Conservation (phyloP, 1,140 invertebrate species). For the Apis laboriosa region DNA sequence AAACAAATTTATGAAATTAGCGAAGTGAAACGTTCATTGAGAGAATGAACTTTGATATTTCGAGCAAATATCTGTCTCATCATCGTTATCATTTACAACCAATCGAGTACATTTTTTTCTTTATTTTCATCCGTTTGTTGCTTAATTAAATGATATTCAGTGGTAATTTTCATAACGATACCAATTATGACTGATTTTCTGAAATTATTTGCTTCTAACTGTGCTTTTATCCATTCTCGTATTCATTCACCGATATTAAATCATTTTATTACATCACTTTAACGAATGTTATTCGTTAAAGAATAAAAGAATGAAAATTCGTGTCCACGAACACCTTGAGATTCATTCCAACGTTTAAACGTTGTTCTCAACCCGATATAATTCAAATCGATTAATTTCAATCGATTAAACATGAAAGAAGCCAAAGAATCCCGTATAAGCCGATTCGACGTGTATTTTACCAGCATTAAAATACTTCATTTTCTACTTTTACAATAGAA, state of each 20-base stretch:
- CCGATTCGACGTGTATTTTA: not conserved
- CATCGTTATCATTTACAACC: not conserved
- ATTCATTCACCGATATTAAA: not conserved
- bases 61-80: not conserved
- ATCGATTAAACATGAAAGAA: not conserved
- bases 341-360: not conserved
- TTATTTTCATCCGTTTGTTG: not conserved
- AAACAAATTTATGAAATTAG: constrained; percentile 20
- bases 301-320: not conserved
- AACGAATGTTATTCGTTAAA: no score
- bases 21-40: not conserved
- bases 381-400: not conserved
- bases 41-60: not conserved
- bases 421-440: not conserved
- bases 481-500: not conserved
- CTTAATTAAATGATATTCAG: not conserved
- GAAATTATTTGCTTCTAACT: not conserved
- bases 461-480: not conserved
- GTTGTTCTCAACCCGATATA: no score
- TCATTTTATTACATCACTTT: no score
- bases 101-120: not conserved
- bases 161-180: not conserved
- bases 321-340: not conserved
- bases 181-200: not conserved
- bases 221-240: not conserved